These are phyloP conservation scores for Syritta pipiens DNA, from an alignment of 2,888 invertebrate species.

Conservation along the genomic window DNA sequence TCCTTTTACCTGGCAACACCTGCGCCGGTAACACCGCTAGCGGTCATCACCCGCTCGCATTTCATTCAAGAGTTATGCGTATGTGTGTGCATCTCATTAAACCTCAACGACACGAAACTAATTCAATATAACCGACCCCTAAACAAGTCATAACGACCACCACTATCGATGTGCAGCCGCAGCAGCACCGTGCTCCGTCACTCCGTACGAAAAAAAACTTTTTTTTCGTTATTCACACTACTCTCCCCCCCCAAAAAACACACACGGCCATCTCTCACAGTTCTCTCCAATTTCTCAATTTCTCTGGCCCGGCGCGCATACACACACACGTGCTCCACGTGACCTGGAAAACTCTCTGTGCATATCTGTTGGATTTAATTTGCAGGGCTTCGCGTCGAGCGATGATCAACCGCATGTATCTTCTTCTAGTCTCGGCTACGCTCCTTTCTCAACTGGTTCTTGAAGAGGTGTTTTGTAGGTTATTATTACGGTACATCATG, in stretches of 20 bases:
- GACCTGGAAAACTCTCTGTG: slow-evolving; percentile 51
- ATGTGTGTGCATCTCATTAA: slow-evolving; percentile 21
- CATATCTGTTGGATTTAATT: slow-evolving; percentile 45
- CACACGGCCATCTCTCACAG: too few relatives aligned
- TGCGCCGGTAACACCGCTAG: too few relatives aligned
- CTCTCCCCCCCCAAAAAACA: too few relatives aligned
- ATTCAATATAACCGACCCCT: slow-evolving; percentile 6
- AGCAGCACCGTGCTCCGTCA: not conserved
- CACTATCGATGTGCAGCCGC: slow-evolving; percentile 31
- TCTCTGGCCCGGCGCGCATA: not conserved
- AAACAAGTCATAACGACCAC: slow-evolving; percentile 3
- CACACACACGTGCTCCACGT: slow-evolving; percentile 63
- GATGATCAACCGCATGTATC: slow-evolving; percentile 26
- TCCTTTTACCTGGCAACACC: not conserved
- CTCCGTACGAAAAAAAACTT: not conserved
- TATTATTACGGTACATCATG: slow-evolving; percentile 60
- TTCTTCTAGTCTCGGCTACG: slow-evolving; percentile 1
- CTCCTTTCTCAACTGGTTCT: slow-evolving; percentile 44
- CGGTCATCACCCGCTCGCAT: not conserved
- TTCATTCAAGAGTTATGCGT: not conserved
- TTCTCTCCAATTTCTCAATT: too few relatives aligned
- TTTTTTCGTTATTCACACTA: slow-evolving; percentile 14
- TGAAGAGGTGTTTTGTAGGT: slow-evolving; percentile 53
- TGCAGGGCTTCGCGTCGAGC: slow-evolving; percentile 46
- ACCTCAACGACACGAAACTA: slow-evolving; percentile 12